Evolutionary conservation across 2,113 vertebrate species (phyloP).

Genomic region (Reinhardtius hippoglossoides): DNA sequence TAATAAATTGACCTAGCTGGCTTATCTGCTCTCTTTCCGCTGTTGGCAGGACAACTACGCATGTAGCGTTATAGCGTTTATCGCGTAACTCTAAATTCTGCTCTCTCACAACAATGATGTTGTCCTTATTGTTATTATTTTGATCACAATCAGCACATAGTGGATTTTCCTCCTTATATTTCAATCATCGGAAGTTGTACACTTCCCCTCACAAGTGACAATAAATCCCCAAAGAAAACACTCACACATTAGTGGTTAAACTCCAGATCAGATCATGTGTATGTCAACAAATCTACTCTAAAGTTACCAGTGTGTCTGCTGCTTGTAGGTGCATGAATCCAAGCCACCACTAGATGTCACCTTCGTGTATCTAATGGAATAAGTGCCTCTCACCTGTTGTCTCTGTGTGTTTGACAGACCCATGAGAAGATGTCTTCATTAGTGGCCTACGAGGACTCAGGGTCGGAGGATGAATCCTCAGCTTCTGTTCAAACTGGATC

Average conservation of each 20-base stretch:
- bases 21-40: neutral
- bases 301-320: neutral
- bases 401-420: constrained; percentile 1
- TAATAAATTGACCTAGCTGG: neutral
- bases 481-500: constrained; percentile 29
- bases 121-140: neutral
- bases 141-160: neutral
- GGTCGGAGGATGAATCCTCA: constrained; percentile 83
- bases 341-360: constrained; percentile 59
- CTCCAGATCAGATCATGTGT: neutral
- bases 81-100: neutral
- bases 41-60: too few relatives aligned
- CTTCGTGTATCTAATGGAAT: constrained; percentile 13
- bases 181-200: neutral
- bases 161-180: neutral
- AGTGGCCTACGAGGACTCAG: constrained; percentile 94
- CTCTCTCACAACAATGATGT: neutral
- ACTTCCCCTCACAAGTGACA: neutral
- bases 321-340: neutral
- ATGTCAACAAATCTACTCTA: neutral
- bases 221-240: neutral
- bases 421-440: constrained; percentile 85
- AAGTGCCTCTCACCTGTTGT: neutral
- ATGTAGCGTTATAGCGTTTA: neutral
- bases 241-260: neutral